These are phyloP conservation scores for Chascanopsetta lugubris DNA, from an alignment of 2,113 vertebrate species.

Conservation along the genomic window DNA sequence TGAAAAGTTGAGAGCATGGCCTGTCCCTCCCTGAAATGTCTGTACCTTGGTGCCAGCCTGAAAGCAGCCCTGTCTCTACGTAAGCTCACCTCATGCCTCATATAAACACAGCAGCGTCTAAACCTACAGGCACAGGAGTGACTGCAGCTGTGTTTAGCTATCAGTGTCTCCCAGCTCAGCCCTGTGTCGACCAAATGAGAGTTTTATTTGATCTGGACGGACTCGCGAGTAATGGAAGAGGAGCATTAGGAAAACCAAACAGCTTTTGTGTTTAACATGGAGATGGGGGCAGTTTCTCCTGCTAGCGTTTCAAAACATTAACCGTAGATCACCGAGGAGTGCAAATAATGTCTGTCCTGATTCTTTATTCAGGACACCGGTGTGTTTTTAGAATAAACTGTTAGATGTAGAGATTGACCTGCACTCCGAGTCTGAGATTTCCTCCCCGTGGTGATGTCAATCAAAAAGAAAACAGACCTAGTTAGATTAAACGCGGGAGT, in stretches of 20 bases:
- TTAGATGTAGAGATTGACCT: neutral
- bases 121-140: constrained; percentile 62
- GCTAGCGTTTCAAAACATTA: constrained; percentile 34
- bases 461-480: constrained; percentile 11
- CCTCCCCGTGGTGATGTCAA: constrained; percentile 7
- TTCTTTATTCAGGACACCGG: neutral
- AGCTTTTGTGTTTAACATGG: constrained; percentile 17
- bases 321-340: constrained; percentile 9
- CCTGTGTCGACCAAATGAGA: constrained; percentile 77
- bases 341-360: neutral
- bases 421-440: neutral
- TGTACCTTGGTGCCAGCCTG: too few species aligned
- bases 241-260: constrained; percentile 47
- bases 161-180: constrained; percentile 72
- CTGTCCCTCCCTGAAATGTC: too few species aligned
- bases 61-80: neutral
- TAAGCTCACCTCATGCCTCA: constrained; percentile 38
- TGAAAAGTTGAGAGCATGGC: too few species aligned
- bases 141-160: constrained; percentile 88
- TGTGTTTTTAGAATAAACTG: neutral
- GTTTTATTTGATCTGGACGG: constrained; percentile 73
- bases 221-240: constrained; percentile 59
- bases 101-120: constrained; percentile 1
- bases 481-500: constrained; percentile 1
- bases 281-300: constrained; percentile 35